Conservation (phyloP, 1,140 invertebrate genomes). For the Panagrolaimus sp. region DNA sequence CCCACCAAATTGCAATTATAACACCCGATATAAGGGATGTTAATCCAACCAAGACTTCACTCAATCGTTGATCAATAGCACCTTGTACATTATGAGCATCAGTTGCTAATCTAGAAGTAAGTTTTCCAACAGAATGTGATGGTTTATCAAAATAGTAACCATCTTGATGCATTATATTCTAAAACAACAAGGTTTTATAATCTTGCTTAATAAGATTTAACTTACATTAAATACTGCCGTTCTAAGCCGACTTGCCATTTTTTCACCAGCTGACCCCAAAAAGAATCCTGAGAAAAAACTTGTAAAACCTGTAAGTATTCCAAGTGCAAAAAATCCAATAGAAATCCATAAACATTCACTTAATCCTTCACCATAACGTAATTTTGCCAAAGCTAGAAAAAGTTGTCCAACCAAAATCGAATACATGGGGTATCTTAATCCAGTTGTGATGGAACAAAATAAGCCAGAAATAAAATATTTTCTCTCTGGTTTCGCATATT, state of each 20-base stretch:
- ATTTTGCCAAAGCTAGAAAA: slow-evolving; percentile 29
- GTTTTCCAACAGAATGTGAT: slow-evolving; percentile 60
- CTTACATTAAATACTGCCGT: slow-evolving; percentile 29
- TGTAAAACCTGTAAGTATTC: slow-evolving; percentile 28
- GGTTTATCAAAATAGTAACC: slow-evolving; percentile 62
- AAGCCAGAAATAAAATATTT: slow-evolving; percentile 13
- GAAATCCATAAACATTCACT: slow-evolving; percentile 4
- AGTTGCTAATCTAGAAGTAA: slow-evolving; percentile 61
- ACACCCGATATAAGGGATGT: slow-evolving; percentile 58
- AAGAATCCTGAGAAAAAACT: slow-evolving; percentile 41
- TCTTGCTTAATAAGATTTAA: too few species aligned
- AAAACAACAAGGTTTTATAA: too few species aligned
- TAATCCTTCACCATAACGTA: neutral
- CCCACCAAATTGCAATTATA: slow-evolving; percentile 57
- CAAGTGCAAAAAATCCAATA: slow-evolving; percentile 38
- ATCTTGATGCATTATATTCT: slow-evolving; percentile 61
- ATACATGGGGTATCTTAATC: slow-evolving; percentile 35
- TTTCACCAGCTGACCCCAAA: slow-evolving; percentile 33
- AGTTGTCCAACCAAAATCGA: slow-evolving; percentile 54
- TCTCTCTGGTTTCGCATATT: slow-evolving; percentile 37
- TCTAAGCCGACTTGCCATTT: slow-evolving; percentile 27
- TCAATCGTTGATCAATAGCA: slow-evolving; percentile 59
- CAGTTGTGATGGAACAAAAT: neutral
- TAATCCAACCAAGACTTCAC: slow-evolving; percentile 56
- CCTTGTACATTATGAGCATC: slow-evolving; percentile 62